These are phyloP conservation scores for Amblyopsis rosae DNA, from an alignment of 2,113 vertebrate genomes.

Conservation along the genomic window DNA sequence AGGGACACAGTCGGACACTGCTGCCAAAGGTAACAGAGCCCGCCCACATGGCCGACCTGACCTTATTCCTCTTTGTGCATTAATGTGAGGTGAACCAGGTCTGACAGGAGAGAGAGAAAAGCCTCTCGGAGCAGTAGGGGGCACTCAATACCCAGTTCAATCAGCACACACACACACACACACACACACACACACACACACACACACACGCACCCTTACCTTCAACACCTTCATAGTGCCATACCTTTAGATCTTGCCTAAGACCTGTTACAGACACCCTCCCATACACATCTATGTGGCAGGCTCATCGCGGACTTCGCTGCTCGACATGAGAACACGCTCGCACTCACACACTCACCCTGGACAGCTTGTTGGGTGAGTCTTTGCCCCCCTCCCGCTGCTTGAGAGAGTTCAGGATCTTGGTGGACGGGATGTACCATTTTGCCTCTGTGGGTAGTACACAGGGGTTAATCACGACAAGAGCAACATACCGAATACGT, in stretches of 20 bases:
- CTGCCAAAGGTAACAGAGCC: slow-evolving; percentile 35
- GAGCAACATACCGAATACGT: neutral
- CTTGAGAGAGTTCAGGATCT: slow-evolving; percentile 90
- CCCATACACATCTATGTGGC: neutral
- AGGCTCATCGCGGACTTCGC: too few relatives aligned
- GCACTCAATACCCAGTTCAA: neutral
- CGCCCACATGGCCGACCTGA: slow-evolving; percentile 56
- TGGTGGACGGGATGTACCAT: slow-evolving; percentile 89
- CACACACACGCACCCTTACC: slow-evolving; percentile 5
- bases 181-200: neutral
- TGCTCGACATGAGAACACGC: neutral
- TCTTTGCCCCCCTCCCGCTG: slow-evolving; percentile 89
- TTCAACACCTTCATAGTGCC: neutral
- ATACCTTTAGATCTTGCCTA: slow-evolving; percentile 10
- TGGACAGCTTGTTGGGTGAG: slow-evolving; percentile 88
- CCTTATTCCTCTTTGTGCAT: slow-evolving; percentile 47
- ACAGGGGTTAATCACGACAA: slow-evolving; percentile 5
- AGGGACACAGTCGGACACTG: slow-evolving; percentile 22
- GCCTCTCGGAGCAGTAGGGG: neutral
- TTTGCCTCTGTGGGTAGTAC: slow-evolving; percentile 82
- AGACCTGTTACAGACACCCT: neutral
- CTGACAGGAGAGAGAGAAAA: slow-evolving; percentile 31
- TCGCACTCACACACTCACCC: slow-evolving; percentile 79
- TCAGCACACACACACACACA: neutral
- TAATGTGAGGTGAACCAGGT: slow-evolving; percentile 24